Evolutionary conservation across 2,797 vertebrate genomes (phyloP).

Genomic region (Gymnoscopelus braueri): DNA sequence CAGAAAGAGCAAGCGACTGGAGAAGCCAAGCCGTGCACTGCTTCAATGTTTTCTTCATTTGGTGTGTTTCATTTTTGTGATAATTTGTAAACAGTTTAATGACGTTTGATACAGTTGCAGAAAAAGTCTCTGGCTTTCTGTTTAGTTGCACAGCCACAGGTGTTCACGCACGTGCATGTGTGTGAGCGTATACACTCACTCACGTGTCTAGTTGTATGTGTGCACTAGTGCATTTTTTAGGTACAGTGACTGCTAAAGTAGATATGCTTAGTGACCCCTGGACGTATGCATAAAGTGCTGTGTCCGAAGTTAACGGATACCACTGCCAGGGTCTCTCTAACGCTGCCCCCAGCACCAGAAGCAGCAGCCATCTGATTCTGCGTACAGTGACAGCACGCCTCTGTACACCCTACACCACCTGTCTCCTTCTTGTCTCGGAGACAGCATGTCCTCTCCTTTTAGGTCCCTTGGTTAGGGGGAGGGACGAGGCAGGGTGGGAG

Average conservation of each 20-base stretch:
- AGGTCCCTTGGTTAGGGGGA: conserved; percentile 71
- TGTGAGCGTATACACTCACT: not conserved
- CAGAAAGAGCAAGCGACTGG: conserved; percentile 2
- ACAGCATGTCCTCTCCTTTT: conserved; percentile 88
- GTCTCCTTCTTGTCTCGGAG: conserved; percentile 85
- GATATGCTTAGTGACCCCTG: conserved; percentile 27
- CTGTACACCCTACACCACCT: conserved; percentile 82
- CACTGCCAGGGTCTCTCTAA: conserved; percentile 47
- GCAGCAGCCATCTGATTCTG: conserved; percentile 69
- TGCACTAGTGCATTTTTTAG: not conserved
- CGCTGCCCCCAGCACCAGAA: conserved; percentile 38
- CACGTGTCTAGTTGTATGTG: not conserved
- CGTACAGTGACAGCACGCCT: conserved; percentile 63
- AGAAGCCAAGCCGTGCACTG: too few species aligned
- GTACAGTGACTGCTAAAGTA: conserved; percentile 7
- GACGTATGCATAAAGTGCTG: conserved; percentile 71
- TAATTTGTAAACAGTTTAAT: too few species aligned
- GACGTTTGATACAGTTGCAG: too few species aligned
- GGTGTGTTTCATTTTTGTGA: too few species aligned
- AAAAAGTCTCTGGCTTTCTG: too few species aligned
- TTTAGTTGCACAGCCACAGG: conserved; percentile 11
- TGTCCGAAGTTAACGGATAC: conserved; percentile 79
- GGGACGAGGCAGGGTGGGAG: conserved; percentile 41
- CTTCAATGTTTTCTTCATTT: too few species aligned
- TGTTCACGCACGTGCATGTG: conserved; percentile 25